These are phyloP conservation scores for Zaprionus ornatus DNA, from an alignment of 1,140 invertebrate genomes.

Conservation along the genomic window DNA sequence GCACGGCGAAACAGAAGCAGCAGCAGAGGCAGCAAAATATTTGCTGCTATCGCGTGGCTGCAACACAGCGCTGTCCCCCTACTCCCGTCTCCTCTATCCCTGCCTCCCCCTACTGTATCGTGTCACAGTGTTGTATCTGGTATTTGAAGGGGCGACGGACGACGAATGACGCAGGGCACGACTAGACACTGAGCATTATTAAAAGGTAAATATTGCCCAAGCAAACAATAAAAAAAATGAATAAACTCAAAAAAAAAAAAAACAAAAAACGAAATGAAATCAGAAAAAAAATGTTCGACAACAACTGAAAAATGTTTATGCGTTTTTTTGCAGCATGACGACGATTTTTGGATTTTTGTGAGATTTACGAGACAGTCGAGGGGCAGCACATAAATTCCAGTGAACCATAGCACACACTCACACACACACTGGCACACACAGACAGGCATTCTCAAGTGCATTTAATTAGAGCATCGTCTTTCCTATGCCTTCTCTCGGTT, in stretches of 20 bases:
- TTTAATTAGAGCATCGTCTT: slow-evolving; percentile 72
- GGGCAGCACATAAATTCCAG: slow-evolving; percentile 72
- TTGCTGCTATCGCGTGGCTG: slow-evolving; percentile 48
- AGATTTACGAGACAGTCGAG: slow-evolving; percentile 75
- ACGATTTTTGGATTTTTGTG: slow-evolving; percentile 52
- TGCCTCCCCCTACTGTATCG: background rate
- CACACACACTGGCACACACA: background rate
- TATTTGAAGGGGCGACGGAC: slow-evolving; percentile 35
- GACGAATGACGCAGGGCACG: background rate
- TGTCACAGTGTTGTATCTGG: slow-evolving; percentile 16
- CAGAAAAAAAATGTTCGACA: slow-evolving; percentile 68
- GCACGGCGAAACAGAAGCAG: slow-evolving; percentile 19
- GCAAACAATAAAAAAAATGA: slow-evolving; percentile 58
- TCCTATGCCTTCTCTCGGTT: slow-evolving; percentile 30
- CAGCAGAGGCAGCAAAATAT: slow-evolving; percentile 26
- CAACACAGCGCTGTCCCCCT: slow-evolving; percentile 30
- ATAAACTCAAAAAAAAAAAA: slow-evolving; percentile 18
- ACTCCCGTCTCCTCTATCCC: background rate
- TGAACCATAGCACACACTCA: slow-evolving; percentile 51
- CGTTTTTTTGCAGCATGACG: slow-evolving; percentile 57
- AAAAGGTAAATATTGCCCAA: slow-evolving; percentile 76
- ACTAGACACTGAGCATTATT: slow-evolving; percentile 64
- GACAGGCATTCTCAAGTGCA: slow-evolving; percentile 72
- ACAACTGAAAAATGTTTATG: slow-evolving; percentile 69
- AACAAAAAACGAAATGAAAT: slow-evolving; percentile 15